Conservation (phyloP, 2,888 invertebrate species). For the Acronicta leporina region DNA sequence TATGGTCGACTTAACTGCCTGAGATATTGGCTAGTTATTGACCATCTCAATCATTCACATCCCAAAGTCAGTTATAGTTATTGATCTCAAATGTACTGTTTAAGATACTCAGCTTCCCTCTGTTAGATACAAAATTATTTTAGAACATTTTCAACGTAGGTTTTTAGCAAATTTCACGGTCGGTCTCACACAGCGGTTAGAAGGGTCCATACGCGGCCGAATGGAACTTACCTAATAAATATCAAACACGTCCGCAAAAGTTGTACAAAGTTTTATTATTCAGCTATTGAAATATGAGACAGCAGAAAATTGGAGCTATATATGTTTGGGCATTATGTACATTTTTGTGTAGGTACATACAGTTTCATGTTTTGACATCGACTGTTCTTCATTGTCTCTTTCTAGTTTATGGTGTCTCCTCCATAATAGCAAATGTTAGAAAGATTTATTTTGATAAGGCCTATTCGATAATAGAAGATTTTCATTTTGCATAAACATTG, state of each 20-base stretch:
- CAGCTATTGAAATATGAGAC: background rate
- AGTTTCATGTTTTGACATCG: too few species aligned
- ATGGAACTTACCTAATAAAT: constrained; percentile 22
- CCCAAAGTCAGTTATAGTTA: too few species aligned
- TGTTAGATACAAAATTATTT: constrained; percentile 10
- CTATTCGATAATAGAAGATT: too few species aligned
- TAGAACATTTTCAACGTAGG: constrained; percentile 20
- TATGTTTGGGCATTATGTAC: background rate
- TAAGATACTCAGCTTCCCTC: too few species aligned
- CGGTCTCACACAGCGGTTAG: constrained; percentile 1
- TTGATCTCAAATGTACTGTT: too few species aligned
- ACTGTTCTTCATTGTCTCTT: too few species aligned
- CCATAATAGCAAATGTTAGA: too few species aligned
- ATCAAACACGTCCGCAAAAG: constrained; percentile 25
- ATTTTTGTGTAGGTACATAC: too few species aligned
- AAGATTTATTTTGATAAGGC: too few species aligned
- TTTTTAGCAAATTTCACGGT: constrained; percentile 2
- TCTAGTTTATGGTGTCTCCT: too few species aligned
- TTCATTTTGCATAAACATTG: too few species aligned
- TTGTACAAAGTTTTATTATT: constrained; percentile 14
- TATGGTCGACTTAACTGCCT: background rate
- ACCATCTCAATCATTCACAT: background rate
- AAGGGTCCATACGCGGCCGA: background rate
- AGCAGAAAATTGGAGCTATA: background rate
- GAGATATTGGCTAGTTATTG: background rate